Base-by-base conservation (phyloP, 2,888 invertebrate species). In the Campoletis raptor region DNA sequence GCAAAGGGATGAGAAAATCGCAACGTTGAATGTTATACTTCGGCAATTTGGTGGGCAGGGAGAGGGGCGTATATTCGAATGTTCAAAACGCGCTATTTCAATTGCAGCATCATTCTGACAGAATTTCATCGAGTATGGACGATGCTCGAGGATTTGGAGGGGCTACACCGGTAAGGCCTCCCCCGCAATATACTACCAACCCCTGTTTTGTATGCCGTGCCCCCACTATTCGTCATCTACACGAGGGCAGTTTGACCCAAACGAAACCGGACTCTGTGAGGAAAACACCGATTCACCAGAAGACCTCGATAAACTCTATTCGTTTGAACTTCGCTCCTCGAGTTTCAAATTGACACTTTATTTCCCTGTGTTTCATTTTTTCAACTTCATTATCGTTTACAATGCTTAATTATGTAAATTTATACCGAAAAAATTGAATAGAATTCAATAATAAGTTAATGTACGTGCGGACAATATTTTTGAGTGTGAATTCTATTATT, bases 141-240 rank as follows among this genome's bases (percentile, higher is more conserved):
- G 66, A 66, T 72, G 12, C n/a, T 40, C 15, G 24, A 37, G 18
- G 30, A 30, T 52, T 36, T 72, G 69, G 78, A 69, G 78, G 78
- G 52, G 67, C 45, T 54, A 42, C 66, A 40, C 21, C 67, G 67
- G 37, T 57, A 79, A 30, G 79, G 79, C 57, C 70, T 79, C 79
- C 69, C 54, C 30, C 54, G 69, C 30, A n/a, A 15, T 61, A 57
- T 21, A 21, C 57, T 37, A 30, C 54, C n/a, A 7, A 45, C 40
- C 24, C 61, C 10, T 57, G 24, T 73, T 40, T 42, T 24, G 18
- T 45, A 70, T 24, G 42, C 7, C 73, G 61, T 24, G n/a, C 81
- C 67, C 81, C 81, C 81, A 81, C 81, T 81, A 78, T 78, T 79
- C 85, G 78, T 69, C 52, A 79, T 64, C 74, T 85, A 45, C 85